phyloP scores from a whole-genome alignment of 2,113 vertebrate species.

The Oryzias woworae region DNA sequence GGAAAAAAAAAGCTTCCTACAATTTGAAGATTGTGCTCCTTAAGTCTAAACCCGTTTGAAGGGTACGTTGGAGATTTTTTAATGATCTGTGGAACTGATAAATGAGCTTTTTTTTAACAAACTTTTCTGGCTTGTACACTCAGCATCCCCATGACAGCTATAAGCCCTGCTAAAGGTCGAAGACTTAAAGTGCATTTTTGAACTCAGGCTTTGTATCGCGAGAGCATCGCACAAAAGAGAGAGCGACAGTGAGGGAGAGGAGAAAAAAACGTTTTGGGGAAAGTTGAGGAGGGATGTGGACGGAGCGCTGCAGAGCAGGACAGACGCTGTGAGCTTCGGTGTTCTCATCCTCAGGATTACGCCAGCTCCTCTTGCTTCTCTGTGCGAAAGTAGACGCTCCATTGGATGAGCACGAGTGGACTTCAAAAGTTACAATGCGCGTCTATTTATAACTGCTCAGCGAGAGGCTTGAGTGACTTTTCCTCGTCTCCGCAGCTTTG shows the following conservation, averaged over 20 bases:
- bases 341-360: slow-evolving; percentile 72
- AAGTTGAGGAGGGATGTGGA: slow-evolving; percentile 70
- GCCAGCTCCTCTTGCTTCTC: slow-evolving; percentile 63
- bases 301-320: slow-evolving; percentile 55
- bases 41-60: too few relatives aligned
- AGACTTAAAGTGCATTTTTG: slow-evolving; percentile 39
- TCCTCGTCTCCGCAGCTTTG: slow-evolving; percentile 42
- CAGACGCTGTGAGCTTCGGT: slow-evolving; percentile 46
- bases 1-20: background rate
- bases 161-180: background rate
- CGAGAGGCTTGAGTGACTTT: slow-evolving; percentile 40
- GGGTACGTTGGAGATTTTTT: too few relatives aligned
- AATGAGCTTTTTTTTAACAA: background rate
- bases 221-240: slow-evolving; percentile 50
- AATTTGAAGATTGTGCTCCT: too few relatives aligned
- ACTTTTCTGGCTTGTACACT: background rate
- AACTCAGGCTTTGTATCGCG: slow-evolving; percentile 68
- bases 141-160: background rate
- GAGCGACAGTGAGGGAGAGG: background rate
- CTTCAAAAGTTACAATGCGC: slow-evolving; percentile 58
- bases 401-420: slow-evolving; percentile 57
- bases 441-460: slow-evolving; percentile 50
- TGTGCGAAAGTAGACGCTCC: slow-evolving; percentile 48
- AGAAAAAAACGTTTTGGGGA: slow-evolving; percentile 44
- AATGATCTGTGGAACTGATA: background rate